Percentiles rank a stretch among this genome's conserved stretches.
Evolutionary conservation across 92 coral and sea anemone genomes (phyloP).

Genomic region (Epizoanthus scotinus): DNA sequence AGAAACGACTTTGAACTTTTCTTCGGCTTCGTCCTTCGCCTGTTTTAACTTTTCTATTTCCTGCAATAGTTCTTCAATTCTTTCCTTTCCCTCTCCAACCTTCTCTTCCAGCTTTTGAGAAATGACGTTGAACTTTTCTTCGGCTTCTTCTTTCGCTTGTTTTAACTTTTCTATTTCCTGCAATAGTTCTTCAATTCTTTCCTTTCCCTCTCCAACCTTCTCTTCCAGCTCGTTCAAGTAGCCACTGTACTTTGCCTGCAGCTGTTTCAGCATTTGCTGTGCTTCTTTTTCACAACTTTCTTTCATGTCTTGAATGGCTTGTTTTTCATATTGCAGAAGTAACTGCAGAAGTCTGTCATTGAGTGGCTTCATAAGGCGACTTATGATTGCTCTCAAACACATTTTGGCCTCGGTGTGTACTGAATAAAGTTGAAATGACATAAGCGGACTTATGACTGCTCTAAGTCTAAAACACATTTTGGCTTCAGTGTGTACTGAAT

Average conservation of each 20-base stretch:
- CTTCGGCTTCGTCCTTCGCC: conserved; percentile 61
- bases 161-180: conserved; percentile 61
- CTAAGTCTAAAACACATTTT: conserved; percentile 39
- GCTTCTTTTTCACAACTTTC: conserved; percentile 63
- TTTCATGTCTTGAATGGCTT: conserved; percentile 63
- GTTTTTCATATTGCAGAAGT: conserved; percentile 62
- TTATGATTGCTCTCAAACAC: conserved; percentile 37
- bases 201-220: conserved; percentile 59
- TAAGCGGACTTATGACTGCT: conserved; percentile 12
- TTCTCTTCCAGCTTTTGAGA: conserved; percentile 60
- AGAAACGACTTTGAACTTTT: conserved; percentile 57
- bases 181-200: conserved; percentile 47
- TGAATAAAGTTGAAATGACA: conserved; percentile 10
- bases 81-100: conserved; percentile 57
- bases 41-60: conserved; percentile 62
- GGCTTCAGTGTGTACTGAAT: no score
- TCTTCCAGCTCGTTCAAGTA: conserved; percentile 60
- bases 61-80: conserved; percentile 45
- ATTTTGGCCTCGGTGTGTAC: not conserved
- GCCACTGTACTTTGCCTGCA: conserved; percentile 54
- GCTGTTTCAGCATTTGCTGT: conserved; percentile 53
- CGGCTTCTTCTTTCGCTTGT: conserved; percentile 57
- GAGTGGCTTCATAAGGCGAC: conserved; percentile 49
- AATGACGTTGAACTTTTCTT: conserved; percentile 61
- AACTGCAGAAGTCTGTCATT: conserved; percentile 80